Percentiles rank a stretch among this genome's conserved stretches.
Evolutionary conservation across 2,797 vertebrate genomes (phyloP).

Genomic region (Valencia hispanica): DNA sequence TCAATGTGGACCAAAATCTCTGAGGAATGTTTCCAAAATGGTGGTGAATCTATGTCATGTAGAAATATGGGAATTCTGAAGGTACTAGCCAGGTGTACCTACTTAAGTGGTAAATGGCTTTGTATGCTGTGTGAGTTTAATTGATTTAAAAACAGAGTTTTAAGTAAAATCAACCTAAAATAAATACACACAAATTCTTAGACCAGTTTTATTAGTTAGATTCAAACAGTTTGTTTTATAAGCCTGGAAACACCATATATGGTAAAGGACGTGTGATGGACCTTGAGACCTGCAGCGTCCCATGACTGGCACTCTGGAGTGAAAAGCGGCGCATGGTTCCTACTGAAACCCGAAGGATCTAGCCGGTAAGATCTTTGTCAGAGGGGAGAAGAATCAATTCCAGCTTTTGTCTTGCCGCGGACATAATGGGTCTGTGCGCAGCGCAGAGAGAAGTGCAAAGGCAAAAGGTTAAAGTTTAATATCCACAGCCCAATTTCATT

Average conservation of each 20-base stretch:
- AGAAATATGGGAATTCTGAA: neutral
- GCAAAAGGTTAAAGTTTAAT: conserved; percentile 36
- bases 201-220: neutral
- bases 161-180: neutral
- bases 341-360: conserved; percentile 5
- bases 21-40: neutral
- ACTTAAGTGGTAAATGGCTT: neutral
- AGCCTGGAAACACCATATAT: conserved; percentile 55
- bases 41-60: neutral
- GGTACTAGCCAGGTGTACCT: neutral
- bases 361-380: conserved; percentile 21
- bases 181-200: neutral
- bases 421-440: neutral
- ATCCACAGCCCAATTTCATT: conserved; percentile 39
- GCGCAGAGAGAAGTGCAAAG: conserved; percentile 18
- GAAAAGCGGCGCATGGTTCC: conserved; percentile 27
- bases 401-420: neutral
- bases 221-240: neutral
- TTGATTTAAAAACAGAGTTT: neutral
- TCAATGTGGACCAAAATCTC: neutral
- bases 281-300: conserved; percentile 57
- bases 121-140: neutral
- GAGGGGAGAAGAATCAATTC: conserved; percentile 7
- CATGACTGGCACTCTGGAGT: conserved; percentile 33
- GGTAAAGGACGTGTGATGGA: conserved; percentile 48